These are phyloP conservation scores for Zosterops hypoxanthus DNA, from an alignment of 2,113 vertebrate species.

Conservation along the genomic window DNA sequence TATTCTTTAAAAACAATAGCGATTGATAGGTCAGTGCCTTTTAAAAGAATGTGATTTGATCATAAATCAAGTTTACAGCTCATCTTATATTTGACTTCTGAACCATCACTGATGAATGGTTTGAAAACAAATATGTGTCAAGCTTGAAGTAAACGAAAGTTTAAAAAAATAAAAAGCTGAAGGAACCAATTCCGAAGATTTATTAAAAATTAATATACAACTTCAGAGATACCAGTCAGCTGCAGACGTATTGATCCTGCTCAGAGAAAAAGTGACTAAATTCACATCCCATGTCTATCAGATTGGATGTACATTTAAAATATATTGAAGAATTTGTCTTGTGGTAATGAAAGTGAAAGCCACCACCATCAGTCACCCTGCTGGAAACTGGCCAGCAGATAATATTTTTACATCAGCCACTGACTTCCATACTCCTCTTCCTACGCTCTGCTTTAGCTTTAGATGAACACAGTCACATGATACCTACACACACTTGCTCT, in stretches of 20 bases:
- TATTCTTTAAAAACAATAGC: background rate
- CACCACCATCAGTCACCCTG: background rate
- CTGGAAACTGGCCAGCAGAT: slow-evolving; percentile 13
- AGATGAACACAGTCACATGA: background rate
- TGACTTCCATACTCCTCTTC: background rate
- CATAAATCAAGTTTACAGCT: background rate
- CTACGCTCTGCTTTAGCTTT: background rate
- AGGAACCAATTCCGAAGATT: background rate
- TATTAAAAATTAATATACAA: background rate
- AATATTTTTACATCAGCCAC: background rate
- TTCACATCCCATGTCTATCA: background rate
- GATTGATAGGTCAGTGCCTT: background rate
- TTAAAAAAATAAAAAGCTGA: background rate
- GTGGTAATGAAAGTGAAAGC: background rate
- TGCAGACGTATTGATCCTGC: background rate
- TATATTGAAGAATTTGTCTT: background rate
- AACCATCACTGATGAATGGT: background rate
- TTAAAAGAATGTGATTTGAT: background rate
- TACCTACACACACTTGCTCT: background rate
- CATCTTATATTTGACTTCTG: background rate
- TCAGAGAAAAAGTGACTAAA: background rate
- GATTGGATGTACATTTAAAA: background rate
- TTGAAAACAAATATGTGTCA: slow-evolving; percentile 1
- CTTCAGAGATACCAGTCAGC: background rate
- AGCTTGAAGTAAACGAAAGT: background rate